Conservation (phyloP, 2,888 invertebrate genomes). For the Xestia sexstrigata region DNA sequence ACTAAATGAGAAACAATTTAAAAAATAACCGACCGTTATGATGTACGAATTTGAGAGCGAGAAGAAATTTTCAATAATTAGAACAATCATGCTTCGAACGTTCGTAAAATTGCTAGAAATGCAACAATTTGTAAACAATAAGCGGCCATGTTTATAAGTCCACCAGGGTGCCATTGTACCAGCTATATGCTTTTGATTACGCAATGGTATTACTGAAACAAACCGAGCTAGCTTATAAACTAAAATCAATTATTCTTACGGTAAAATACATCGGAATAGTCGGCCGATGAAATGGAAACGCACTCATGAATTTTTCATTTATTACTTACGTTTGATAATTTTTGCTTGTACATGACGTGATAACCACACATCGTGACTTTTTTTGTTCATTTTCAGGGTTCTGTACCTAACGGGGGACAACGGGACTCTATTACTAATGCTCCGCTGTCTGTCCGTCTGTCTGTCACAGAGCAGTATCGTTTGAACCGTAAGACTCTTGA, state of each 20-base stretch:
- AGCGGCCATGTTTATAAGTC: slow-evolving; percentile 77
- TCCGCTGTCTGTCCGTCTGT: not conserved
- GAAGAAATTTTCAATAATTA: slow-evolving; percentile 81
- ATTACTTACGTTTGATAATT: slow-evolving; percentile 26
- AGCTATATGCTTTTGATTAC: slow-evolving; percentile 74
- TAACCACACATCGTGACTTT: not conserved
- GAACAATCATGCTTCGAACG: slow-evolving; percentile 78
- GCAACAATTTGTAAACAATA: slow-evolving; percentile 87
- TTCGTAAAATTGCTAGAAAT: slow-evolving; percentile 79
- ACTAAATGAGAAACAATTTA: slow-evolving; percentile 2
- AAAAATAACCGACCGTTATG: not conserved
- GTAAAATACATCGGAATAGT: slow-evolving; percentile 39
- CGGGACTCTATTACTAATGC: not conserved
- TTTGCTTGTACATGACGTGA: slow-evolving; percentile 14
- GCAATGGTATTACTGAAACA: slow-evolving; percentile 76
- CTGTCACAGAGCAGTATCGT: not conserved
- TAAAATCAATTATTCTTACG: slow-evolving; percentile 70
- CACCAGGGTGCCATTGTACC: slow-evolving; percentile 79
- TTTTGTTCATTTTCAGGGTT: not conserved
- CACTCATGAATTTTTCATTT: slow-evolving; percentile 66
- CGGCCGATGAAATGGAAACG: slow-evolving; percentile 59
- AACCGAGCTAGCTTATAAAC: slow-evolving; percentile 69
- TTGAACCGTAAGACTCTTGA: not conserved
- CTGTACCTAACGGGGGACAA: not conserved
- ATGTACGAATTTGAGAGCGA: slow-evolving; percentile 6